Evolutionary conservation across 2,888 invertebrate species (phyloP).

Genomic region (Drosophila cognata): DNA sequence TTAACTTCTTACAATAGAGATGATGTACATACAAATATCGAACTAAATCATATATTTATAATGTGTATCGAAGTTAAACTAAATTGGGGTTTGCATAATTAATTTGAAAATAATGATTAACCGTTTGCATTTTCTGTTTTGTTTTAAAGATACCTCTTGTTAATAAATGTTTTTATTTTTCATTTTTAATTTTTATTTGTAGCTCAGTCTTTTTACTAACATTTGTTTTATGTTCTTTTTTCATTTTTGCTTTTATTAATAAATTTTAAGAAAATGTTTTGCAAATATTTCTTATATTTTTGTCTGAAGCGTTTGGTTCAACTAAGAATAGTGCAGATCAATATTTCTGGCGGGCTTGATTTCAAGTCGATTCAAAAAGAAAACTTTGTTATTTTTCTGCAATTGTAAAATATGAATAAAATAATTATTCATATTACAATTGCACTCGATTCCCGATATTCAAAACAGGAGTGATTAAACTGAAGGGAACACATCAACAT

Average conservation of each 20-base stretch:
- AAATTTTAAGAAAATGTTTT: conserved; percentile 32
- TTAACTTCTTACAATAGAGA: conserved; percentile 45
- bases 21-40: conserved; percentile 10
- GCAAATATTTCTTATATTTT: conserved; percentile 19
- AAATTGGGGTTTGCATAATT: background rate
- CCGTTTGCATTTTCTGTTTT: conserved; percentile 7
- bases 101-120: conserved; percentile 17
- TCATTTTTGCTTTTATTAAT: conserved; percentile 29
- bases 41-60: conserved; percentile 1
- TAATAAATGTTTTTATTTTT: conserved; percentile 30
- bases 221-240: conserved; percentile 58
- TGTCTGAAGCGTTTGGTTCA: conserved; percentile 55
- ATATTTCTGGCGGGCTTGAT: conserved; percentile 15
- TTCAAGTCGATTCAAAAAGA: conserved; percentile 2
- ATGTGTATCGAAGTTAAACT: background rate
- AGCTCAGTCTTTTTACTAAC: conserved; percentile 81
- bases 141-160: conserved; percentile 32
- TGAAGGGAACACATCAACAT: background rate
- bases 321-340: conserved; percentile 39
- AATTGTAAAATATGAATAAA: background rate
- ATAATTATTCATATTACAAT: conserved; percentile 1
- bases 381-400: background rate
- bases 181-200: conserved; percentile 58
- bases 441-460: background rate
- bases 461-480: background rate